These are phyloP conservation scores for Setipinna tenuifilis DNA, from an alignment of 2,797 vertebrate species.

Conservation along the genomic window DNA sequence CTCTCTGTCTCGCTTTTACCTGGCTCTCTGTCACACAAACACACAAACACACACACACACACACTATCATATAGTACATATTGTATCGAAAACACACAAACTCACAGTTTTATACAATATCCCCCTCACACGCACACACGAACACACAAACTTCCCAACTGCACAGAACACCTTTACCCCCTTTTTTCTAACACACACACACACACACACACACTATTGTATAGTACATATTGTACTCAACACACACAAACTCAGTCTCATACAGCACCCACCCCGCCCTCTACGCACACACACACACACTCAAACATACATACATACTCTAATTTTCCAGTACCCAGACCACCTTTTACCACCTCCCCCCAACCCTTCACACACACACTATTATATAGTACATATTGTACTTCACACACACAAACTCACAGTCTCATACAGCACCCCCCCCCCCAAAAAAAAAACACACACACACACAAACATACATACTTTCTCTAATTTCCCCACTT, in stretches of 20 bases:
- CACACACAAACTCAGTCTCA: neutral
- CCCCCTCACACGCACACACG: conserved; percentile 14
- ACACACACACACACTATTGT: neutral
- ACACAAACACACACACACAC: conserved; percentile 34
- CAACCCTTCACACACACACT: too few relatives aligned
- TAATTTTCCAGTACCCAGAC: too few relatives aligned
- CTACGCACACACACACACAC: neutral
- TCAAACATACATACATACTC: neutral
- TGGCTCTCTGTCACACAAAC: conserved; percentile 32
- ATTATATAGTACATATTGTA: too few relatives aligned
- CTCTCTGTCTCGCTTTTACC: neutral
- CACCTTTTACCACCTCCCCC: too few relatives aligned
- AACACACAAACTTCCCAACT: conserved; percentile 5
- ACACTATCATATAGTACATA: conserved; percentile 30
- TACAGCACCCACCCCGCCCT: neutral
- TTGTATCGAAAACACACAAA: neutral
- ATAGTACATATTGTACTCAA: too few relatives aligned
- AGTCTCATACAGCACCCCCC: too few relatives aligned
- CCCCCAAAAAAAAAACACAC: too few relatives aligned
- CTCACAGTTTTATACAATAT: neutral
- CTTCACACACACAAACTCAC: too few relatives aligned
- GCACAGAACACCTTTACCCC: too few relatives aligned
- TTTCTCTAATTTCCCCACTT: neutral
- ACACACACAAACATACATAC: neutral
- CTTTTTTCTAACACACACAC: conserved; percentile 30